Evolutionary conservation across 2,113 vertebrate genomes (phyloP).

Genomic region (Nycticryphes semicollaris): DNA sequence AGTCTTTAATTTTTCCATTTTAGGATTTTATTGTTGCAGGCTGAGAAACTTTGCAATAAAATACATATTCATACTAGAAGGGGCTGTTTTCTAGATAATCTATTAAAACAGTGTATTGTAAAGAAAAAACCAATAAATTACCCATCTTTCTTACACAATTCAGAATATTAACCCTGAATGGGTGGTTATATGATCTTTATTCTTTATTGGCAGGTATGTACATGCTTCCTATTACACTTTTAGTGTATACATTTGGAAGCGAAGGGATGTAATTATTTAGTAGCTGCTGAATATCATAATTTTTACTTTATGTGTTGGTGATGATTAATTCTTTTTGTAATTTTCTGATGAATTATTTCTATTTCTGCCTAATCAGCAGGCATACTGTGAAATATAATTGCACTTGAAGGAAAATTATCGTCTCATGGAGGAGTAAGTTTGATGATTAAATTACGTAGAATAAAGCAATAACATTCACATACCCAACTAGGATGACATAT

Average conservation of each 20-base stretch:
- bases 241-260: conserved; percentile 80
- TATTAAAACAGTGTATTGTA: background rate
- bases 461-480: conserved; percentile 77
- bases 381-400: conserved; percentile 82
- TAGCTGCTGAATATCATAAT: conserved; percentile 77
- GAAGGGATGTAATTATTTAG: conserved; percentile 86
- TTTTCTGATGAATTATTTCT: conserved; percentile 88
- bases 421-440: conserved; percentile 81
- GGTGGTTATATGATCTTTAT: background rate
- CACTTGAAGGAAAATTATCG: conserved; percentile 82
- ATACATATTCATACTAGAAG: background rate
- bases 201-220: conserved; percentile 18
- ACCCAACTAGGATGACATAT: conserved; percentile 9
- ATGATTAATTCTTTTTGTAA: conserved; percentile 87
- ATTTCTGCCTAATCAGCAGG: conserved; percentile 84
- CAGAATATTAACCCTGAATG: conserved; percentile 15
- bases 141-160: background rate
- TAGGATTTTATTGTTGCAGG: background rate
- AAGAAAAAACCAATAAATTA: background rate
- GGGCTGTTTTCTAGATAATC: background rate
- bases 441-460: conserved; percentile 85
- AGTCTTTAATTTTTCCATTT: background rate
- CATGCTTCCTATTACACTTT: conserved; percentile 59
- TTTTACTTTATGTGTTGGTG: conserved; percentile 76
- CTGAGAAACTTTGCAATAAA: background rate